Evolutionary conservation across 2,888 invertebrate genomes (phyloP), one percentile per base, ranked within the genome.

Genomic region (Galerucella calmariensis): DNA sequence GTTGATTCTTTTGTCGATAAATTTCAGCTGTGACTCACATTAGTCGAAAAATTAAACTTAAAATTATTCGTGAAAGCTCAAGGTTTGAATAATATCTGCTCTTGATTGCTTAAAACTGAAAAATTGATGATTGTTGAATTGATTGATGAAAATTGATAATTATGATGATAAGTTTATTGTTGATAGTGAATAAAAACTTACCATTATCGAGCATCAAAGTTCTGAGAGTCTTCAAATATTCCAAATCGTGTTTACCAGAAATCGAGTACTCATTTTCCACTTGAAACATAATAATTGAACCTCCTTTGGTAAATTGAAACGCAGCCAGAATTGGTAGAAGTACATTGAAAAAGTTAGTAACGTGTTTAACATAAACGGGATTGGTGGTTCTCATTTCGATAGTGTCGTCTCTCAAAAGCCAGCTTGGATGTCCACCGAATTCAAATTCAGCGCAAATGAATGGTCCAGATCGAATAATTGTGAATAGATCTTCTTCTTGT

Each of bases 391-490:
- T 74, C 16, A 80, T 73, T 44, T 77, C 77, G n/a, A 82, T 79
- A n/a, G 72, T 84, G 44, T 81, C 77, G 9, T 90, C 89, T 41
- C 88, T 73, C 48, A 84, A 72, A 27, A 84, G 70, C 84, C 84
- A 84, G 75, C 82, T 81, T 2, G 86, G 86, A 67, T 87, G 78
- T 8, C 88, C 87, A 11, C 88, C 88, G 75, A 86, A 87, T 76
- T 97, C 97, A 87, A 96, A 92, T 88, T 98, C 97, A n/a, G 94
- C 95, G 86, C 96, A 96, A 80, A 97, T 97, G 82, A 95, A 98
- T 0, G 97, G 97, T 0, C 97, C 97, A 0, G 95, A 93, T 35
- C 97, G 89, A 1, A 98, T 87, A 61, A 97, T 90, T 0, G 96
- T 95, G 46, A 93, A 87, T 51, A 98, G 88, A 74, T 93, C 95